phyloP scores from a whole-genome alignment of 1,140 invertebrate species.

The Trachelipus rathkii region DNA sequence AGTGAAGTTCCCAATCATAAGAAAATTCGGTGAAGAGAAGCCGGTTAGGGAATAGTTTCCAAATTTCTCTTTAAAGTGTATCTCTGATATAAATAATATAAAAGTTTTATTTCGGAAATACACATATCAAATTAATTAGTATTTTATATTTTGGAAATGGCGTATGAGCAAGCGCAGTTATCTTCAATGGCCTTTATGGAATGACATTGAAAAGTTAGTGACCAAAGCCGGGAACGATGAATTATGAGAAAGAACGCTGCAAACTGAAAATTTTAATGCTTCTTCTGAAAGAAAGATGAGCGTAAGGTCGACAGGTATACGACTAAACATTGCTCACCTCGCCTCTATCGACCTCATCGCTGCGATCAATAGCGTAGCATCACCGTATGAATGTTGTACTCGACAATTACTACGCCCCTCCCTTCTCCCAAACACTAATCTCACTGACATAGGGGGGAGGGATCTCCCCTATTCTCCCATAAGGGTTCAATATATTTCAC shows the following conservation, averaged over 20 bases:
- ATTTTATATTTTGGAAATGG: too few species aligned
- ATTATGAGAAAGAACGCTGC: not conserved
- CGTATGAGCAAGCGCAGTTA: not conserved
- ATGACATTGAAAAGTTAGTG: not conserved
- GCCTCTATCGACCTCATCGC: not conserved
- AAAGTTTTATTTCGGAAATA: too few species aligned
- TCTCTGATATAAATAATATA: too few species aligned
- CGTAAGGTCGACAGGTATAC: not conserved
- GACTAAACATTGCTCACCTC: not conserved
- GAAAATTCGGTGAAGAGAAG: too few species aligned
- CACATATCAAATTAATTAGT: too few species aligned
- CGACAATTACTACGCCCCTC: conserved; percentile 2
- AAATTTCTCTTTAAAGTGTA: too few species aligned
- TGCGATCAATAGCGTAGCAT: conserved; percentile 6
- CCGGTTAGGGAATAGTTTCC: too few species aligned
- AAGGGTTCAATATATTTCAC: not conserved
- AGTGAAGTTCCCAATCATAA: not conserved
- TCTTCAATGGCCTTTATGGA: not conserved
- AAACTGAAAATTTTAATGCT: not conserved
- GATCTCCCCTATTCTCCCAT: not conserved
- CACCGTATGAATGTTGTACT: conserved; percentile 9
- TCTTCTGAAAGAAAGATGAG: not conserved
- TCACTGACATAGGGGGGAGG: not conserved
- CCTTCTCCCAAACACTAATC: not conserved
- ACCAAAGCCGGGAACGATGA: not conserved